phyloP scores from a whole-genome alignment of 2,797 vertebrate genomes.

The Sebastes umbrosus region DNA sequence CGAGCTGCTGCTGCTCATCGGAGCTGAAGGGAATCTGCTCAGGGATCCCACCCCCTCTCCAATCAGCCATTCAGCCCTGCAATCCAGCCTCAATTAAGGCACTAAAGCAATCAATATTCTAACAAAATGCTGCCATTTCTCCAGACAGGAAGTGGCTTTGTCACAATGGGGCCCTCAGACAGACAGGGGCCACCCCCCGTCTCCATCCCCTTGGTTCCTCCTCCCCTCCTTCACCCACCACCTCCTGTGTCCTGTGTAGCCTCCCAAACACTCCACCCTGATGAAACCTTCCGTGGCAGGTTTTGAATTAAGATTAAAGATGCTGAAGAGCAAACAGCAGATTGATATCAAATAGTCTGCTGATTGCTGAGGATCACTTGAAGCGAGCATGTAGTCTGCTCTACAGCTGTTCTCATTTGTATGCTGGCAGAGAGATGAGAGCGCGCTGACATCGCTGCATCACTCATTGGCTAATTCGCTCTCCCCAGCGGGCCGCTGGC shows the following conservation, averaged over 20 bases:
- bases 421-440: slow-evolving; percentile 21
- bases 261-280: background rate
- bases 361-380: slow-evolving; percentile 48
- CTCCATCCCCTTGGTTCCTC: background rate
- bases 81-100: slow-evolving; percentile 55
- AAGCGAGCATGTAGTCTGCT: slow-evolving; percentile 15
- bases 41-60: slow-evolving; percentile 11
- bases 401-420: slow-evolving; percentile 59
- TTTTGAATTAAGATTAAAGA: slow-evolving; percentile 24
- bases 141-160: slow-evolving; percentile 60
- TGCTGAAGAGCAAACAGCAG: slow-evolving; percentile 2
- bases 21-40: slow-evolving; percentile 25
- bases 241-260: background rate
- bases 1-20: slow-evolving; percentile 18
- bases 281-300: background rate
- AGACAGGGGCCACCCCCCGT: slow-evolving; percentile 1
- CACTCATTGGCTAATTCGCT: slow-evolving; percentile 34
- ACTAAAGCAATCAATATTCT: slow-evolving; percentile 74
- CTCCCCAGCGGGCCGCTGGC: slow-evolving; percentile 5
- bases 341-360: slow-evolving; percentile 30
- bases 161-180: slow-evolving; percentile 50
- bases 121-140: slow-evolving; percentile 53
- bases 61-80: slow-evolving; percentile 39
- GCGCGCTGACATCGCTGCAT: background rate
- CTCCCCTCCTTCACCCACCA: background rate